Evolutionary conservation across 2,888 invertebrate genomes (phyloP), one percentile per base, ranked within the genome.

Genomic region (Harpalus rubripes): DNA sequence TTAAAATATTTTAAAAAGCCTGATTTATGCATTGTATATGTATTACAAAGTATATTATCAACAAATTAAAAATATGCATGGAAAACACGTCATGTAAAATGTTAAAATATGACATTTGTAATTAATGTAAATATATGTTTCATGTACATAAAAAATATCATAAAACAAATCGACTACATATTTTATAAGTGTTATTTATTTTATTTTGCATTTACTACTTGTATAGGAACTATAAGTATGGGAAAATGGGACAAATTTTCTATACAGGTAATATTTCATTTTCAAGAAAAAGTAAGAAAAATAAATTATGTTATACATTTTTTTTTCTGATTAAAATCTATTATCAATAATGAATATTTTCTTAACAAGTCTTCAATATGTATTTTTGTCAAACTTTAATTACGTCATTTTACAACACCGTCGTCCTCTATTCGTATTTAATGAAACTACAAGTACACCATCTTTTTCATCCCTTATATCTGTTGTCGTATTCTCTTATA

Each of bases 391-490:
- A n/a, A n/a, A n/a, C n/a, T n/a, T n/a, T n/a, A n/a, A n/a, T n/a
- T 22, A 22, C 3, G 22, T 22, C 22, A 22, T 22, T 22, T 22
- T 22, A 3, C 6, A 32, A 32, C 5, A 5, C 32, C 32, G 5
- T 4, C 32, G 5, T 4, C 32, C 32, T 32, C 32, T 32, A 32
- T 32, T 5, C 6, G 32, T 32, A 32, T 32, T 32, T 32, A 32
- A 32, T 32, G 32, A 32, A 32, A 32, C 32, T 32, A 5, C 32
- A 32, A 32, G 32, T 1, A 5, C 32, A 32, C 32, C 32, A 32
- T 32, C 32, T 15, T 68, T 68, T 68, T 68, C 41, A 32, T 68
- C 41, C 72, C 12, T 44, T 44, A 74, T 74, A 74, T 44, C 72
- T 68, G 68, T 74, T 44, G 52, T 18, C 10, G 15, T 39, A 2